phyloP scores from a whole-genome alignment of 2,113 vertebrate species.

The Oreochromis spilurus region DNA sequence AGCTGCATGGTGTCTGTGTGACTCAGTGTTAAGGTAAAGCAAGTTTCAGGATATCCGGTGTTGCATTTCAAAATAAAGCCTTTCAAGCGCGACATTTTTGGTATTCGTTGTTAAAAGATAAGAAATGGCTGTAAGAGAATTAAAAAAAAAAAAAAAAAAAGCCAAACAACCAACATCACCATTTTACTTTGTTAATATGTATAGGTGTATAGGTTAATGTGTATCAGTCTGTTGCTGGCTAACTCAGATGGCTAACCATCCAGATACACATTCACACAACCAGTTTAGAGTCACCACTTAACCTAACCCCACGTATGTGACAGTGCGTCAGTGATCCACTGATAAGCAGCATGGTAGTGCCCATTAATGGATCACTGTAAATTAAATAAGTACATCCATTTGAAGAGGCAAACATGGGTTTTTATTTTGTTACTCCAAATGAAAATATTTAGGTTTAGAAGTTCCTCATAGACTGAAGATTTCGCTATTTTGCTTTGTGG shows the following conservation, averaged over 20 bases:
- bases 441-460: background rate
- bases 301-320: background rate
- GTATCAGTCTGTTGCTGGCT: background rate
- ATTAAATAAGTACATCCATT: background rate
- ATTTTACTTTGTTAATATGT: background rate
- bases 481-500: background rate
- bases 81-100: background rate
- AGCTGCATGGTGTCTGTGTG: conserved; percentile 4
- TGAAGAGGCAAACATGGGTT: background rate
- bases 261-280: background rate
- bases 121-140: background rate
- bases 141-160: background rate
- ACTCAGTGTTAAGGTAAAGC: background rate
- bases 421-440: background rate
- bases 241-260: background rate
- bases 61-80: conserved; percentile 12
- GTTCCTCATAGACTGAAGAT: background rate
- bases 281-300: background rate
- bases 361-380: background rate
- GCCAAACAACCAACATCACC: background rate
- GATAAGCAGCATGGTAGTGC: background rate
- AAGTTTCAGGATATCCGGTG: background rate
- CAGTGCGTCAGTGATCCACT: background rate
- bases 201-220: background rate
- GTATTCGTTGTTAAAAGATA: background rate